A percentile compares a stretch with the other conserved stretches of the same genome.
These are phyloP conservation scores for Diachasma alloeum DNA, from an alignment of 1,140 invertebrate species.

Conservation along the genomic window DNA sequence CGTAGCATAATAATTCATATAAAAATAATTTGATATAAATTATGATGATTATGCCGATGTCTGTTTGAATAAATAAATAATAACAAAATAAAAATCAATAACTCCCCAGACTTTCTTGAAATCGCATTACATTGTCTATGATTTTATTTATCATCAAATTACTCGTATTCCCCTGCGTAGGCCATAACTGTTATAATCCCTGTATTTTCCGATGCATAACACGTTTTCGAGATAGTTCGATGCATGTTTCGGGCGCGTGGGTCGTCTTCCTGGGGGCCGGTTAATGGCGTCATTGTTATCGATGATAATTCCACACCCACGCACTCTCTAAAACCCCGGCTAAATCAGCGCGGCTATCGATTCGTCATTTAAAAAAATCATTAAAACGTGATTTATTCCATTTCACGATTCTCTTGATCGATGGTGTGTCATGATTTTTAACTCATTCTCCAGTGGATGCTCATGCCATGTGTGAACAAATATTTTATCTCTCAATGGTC, in stretches of 20 bases:
- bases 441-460: too few species aligned
- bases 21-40: too few species aligned
- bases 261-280: neutral
- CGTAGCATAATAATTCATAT: too few species aligned
- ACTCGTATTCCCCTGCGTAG: neutral
- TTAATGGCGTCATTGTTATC: constrained; percentile 17
- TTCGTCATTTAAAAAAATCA: neutral
- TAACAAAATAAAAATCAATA: too few species aligned
- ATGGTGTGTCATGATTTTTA: neutral
- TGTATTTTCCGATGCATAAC: neutral
- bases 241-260: neutral
- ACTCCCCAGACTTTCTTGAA: too few species aligned
- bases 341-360: neutral
- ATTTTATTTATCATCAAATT: neutral
- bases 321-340: neutral
- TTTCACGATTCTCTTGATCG: neutral
- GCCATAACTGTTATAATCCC: neutral
- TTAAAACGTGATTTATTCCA: neutral
- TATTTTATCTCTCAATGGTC: too few species aligned
- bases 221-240: neutral
- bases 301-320: constrained; percentile 1
- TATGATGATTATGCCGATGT: too few species aligned
- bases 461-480: too few species aligned
- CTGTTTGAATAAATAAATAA: too few species aligned
- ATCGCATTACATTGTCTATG: neutral